Conservation (phyloP, 1,140 invertebrate species). For the Lamellibrachia luymesi region DNA sequence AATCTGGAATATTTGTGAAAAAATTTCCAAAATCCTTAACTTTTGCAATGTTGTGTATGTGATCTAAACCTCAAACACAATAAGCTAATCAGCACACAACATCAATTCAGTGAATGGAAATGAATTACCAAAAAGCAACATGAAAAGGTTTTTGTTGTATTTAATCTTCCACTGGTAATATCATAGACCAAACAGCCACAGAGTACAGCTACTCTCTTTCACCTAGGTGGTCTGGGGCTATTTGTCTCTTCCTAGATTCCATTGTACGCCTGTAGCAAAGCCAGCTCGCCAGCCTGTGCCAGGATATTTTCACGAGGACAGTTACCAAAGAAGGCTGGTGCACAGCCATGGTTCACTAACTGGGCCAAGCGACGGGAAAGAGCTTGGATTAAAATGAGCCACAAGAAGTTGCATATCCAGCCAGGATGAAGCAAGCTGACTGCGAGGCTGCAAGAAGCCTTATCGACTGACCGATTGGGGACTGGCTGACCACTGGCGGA, state of each 20-base stretch:
- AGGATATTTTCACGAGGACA: neutral
- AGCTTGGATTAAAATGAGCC: too few relatives aligned
- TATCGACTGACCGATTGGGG: neutral
- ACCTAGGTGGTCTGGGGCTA: neutral
- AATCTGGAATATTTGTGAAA: too few relatives aligned
- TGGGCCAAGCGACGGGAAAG: neutral
- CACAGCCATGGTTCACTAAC: neutral
- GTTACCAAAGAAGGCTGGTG: neutral
- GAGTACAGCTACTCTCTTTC: neutral
- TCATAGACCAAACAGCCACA: neutral
- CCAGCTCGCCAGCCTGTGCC: slow-evolving; percentile 1
- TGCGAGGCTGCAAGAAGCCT: neutral
- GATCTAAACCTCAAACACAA: too few relatives aligned
- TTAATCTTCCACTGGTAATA: neutral
- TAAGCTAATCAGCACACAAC: too few relatives aligned
- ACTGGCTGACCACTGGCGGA: neutral
- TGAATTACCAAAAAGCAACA: too few relatives aligned
- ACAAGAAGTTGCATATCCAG: neutral
- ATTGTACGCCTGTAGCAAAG: neutral
- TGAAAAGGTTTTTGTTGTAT: neutral
- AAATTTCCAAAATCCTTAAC: neutral
- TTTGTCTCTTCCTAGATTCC: neutral
- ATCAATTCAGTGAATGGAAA: neutral
- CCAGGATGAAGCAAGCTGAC: neutral
- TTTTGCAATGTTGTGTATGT: too few relatives aligned